Evolutionary conservation across 2,113 vertebrate species (phyloP).

Genomic region (Peromyscus leucopus): DNA sequence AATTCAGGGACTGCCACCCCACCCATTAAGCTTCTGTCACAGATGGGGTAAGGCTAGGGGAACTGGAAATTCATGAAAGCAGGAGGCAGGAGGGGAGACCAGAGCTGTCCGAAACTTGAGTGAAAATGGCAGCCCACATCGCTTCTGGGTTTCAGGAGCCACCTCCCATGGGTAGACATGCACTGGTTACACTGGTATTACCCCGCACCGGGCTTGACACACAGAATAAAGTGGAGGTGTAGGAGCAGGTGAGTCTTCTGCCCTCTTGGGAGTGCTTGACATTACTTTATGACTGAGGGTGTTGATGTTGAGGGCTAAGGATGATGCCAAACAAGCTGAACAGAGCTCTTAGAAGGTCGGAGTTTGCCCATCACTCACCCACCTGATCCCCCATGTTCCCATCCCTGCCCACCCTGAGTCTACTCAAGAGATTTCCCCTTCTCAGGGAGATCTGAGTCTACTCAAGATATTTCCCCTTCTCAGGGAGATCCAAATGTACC

Average conservation of each 20-base stretch:
- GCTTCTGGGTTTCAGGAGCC: background rate
- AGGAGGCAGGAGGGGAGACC: background rate
- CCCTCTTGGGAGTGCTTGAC: background rate
- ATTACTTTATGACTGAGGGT: background rate
- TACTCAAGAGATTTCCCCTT: no score
- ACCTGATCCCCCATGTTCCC: no score
- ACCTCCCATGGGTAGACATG: background rate
- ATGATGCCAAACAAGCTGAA: background rate
- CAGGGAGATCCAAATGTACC: background rate
- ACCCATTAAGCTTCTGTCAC: background rate
- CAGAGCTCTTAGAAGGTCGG: background rate
- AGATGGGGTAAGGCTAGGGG: fast-evolving
- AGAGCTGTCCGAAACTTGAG: background rate
- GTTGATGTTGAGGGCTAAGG: background rate
- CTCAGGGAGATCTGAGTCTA: no score
- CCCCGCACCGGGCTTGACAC: background rate
- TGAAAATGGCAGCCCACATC: background rate
- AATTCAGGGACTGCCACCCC: background rate
- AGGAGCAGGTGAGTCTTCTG: background rate
- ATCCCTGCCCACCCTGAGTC: no score
- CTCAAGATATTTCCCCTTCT: no score
- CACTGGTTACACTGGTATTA: background rate
- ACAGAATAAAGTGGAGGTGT: no score
- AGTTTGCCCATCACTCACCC: background rate
- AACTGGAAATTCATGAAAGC: background rate